Evolutionary conservation across 2,888 invertebrate species (phyloP), one percentile per base, ranked within the genome.

Genomic region (Xanthia togata): DNA sequence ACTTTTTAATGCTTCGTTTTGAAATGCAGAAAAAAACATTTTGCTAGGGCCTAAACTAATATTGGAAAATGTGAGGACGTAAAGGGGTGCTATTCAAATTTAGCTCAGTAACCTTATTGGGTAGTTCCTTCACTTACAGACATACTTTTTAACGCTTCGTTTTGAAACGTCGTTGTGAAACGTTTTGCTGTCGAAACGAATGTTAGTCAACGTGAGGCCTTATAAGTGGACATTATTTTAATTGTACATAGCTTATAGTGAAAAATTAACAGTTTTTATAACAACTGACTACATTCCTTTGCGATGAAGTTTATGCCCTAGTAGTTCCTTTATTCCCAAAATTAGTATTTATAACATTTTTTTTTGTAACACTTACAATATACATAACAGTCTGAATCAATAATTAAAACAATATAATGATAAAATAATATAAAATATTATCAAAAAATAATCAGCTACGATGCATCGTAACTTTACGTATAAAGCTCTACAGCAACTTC

Each of bases 401-500:
- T 14, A 20, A 20, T 14, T 41, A 38, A 59, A 44, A 23, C 0
- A 50, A 35, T 26, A 65, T 20, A 2, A 4, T 6, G 4, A 31
- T 23, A 38, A 31, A 44, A 44, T 12, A 44, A 44, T 31, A 68
- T 11, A 17, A 44, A 26, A 35, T 53, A 35, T 60, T 47, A 8
- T 38, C 17, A 4, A 80, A 74, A 76, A 76, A 47, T 41, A 53
- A 64, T n/a, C 9, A 41, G 69, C 59, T 73, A 57, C 47, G 53
- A 73, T 76, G 73, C 59, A 26, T 71, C 14, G 59, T 67, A 62
- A 23, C 38, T 12, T n/a, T 14, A 70, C 35, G 41, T 68, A 6
- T 17, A 57, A 75, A 78, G 59, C 41, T 70, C 72, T 81, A 60
- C 65, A 70, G 67, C 73, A 76, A 79, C 64, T 85, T 77, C 84